Base-by-base conservation (phyloP, 1,140 invertebrate genomes). In the Schlechtendalia chinensis region DNA sequence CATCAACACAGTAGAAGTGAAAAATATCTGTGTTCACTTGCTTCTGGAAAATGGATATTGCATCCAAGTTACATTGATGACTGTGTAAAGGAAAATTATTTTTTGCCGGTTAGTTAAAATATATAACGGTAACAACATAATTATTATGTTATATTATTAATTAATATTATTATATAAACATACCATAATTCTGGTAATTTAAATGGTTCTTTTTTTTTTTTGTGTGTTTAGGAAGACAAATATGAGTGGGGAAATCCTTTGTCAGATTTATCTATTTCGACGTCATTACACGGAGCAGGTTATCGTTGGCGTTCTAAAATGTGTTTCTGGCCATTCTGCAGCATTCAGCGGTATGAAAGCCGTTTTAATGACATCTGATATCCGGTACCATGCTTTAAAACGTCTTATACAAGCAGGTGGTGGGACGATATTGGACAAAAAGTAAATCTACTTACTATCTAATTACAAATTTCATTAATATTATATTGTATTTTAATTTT, bases 1-100 rank as follows among this genome's bases (percentile, higher is more conserved):
- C 86, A 90, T 27, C 90, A 89, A 81, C 91, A 91, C 0, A 88
- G 89, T 19, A 89, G 93, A 82, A 96, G 93, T 85, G 95, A 97
- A 87, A 96, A 96, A 86, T 89, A 93, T 86, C 87, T 97, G 3
- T 90, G 91, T 4, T 91, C 91, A 82, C 90, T 97, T 54, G 94
- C 95, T 0, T 88, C 92, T 0, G 95, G 96, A 32, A 93, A 94
- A 84, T 96, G 94, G 94, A 88, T 97, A 3, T 85, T 97, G 12
- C 92, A 94, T 84, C 89, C 90, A 2, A 89, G 90, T 0, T 97
- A 95, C 84, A 86, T 96, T 12, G 88, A 90, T 17, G 88, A 90
- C 63, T 93, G 91, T 75, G 84, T 89, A 27, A 84, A 87, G 47
- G 87, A 88, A 19, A 89, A 90, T 0, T 83, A 84, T 75, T 95